Conservation (phyloP, 2,113 vertebrate genomes). For the Chaetorhynchus papuensis region DNA sequence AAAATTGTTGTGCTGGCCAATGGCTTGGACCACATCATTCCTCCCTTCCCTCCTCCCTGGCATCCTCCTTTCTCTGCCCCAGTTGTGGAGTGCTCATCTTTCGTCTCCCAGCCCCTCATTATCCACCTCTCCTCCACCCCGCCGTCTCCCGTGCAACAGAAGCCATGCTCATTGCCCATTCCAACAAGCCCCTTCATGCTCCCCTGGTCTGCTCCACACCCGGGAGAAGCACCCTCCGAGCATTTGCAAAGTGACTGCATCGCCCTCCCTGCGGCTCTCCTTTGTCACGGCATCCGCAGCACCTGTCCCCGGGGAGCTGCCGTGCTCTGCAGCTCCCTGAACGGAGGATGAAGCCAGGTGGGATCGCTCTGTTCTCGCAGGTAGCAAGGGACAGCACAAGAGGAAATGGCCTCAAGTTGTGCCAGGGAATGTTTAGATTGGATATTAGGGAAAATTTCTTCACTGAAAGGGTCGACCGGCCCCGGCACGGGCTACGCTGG, state of each 20-base stretch:
- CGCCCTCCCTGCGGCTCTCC: neutral
- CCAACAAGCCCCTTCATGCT: neutral
- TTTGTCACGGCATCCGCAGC: neutral
- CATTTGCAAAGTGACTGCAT: fast-evolving
- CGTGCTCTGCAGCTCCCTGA: neutral
- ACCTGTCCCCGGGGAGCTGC: neutral
- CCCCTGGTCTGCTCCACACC: neutral
- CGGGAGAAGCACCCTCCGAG: neutral
- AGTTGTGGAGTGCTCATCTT: neutral
- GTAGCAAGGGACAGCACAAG: too few species aligned
- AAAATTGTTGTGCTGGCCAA: neutral
- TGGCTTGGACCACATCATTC: conserved; percentile 36
- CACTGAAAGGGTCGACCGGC: neutral
- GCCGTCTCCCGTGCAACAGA: neutral
- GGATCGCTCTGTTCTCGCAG: fast-evolving
- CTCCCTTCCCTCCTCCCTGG: neutral
- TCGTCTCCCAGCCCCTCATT: neutral
- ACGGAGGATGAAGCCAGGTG: fast-evolving
- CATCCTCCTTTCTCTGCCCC: neutral
- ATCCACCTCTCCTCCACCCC: neutral
- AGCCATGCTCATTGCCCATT: fast-evolving
- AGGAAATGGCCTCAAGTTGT: neutral
- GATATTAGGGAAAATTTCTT: fast-evolving
- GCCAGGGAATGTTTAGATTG: fast-evolving
- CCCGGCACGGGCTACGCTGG: neutral